Evolutionary conservation across 2,888 invertebrate genomes (phyloP), one percentile per base, ranked within the genome.

Genomic region (Smittia sp.): DNA sequence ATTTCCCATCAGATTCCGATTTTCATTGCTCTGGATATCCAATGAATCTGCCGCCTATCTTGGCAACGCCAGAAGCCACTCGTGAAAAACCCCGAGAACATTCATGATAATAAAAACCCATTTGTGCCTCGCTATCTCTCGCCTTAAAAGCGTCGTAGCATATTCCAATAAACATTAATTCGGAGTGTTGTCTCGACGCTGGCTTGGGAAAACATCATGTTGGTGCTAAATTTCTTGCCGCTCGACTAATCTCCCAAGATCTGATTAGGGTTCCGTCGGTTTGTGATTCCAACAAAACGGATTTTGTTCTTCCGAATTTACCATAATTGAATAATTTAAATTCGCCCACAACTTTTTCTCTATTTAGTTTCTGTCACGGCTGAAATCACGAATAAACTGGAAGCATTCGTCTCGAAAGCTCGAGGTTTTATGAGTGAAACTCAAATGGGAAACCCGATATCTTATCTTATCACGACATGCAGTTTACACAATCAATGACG

Each of bases 251-350:
- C 32, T 32, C 32, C 9, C 32, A 32, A 32, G 32, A 32, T 32
- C 32, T 32, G 32, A 32, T 32, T 32, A 32, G 32, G 32, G 32
- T 32, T 32, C 9, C 9, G 32, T 32, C 32, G 32, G 32, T 9
- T 32, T 32, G 32, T 3, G 32, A 6, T 32, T 32, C 9, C 3
- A 32, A 32, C 32, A 32, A 6, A 6, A 9, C 32, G 32, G 9
- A 6, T 32, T 32, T 32, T 32, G 46, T 13, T 15, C 9, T 7
- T 13, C 6, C 18, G 22, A 58, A 20, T 58, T 58, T 58, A 58
- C 58, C 58, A 58, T 58, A 46, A 46, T 46, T 46, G n/a, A 46
- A 58, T 58, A 58, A 58, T 18, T 58, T 46, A n/a, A 46, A 46
- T 46, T 11, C n/a, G 9, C n/a, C 2, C 46, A 15, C 11, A 46